Base-by-base conservation (phyloP, 2,888 invertebrate genomes). In the Drosophila emarginata region DNA sequence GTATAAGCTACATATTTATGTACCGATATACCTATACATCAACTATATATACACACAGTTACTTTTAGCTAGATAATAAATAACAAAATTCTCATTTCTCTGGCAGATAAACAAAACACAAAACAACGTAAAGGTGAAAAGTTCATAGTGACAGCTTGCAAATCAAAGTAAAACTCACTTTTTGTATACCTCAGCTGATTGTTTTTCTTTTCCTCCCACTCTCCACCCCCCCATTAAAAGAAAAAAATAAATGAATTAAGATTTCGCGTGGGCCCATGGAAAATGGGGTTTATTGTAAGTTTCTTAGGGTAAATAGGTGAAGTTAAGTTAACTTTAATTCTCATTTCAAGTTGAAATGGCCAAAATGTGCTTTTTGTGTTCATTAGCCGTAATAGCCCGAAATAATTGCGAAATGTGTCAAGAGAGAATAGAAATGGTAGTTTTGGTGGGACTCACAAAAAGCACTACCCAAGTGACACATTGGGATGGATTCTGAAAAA, bases 71-170 rank as follows among this genome's bases (percentile, higher is more conserved):
- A 62, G 18, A 54, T 54, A 36, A 54, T 58, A 58, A 59, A 62
- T 37, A 70, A 76, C 77, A 77, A 45, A 45, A 67, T 78, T 79
- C 79, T 65, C 67, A 67, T 63, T 80, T 64, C 12, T 65, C 63
- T 58, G 18, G 62, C 76, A 36, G 66, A 71, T 66, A 78, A 64
- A 70, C 69, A 78, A 78, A 66, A 64, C 18, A 70, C 69, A 78
- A 78, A 66, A 64, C 18, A 45, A 61, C 72, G 37, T 58, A 64
- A 78, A 85, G 82, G 85, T 82, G 82, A 78, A 69, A 78, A 82
- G 85, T 85, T 82, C 85, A 80, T 68, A 78, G 73, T 72, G 67
- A 69, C 80, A 72, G 62, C 56, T 68, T 57, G 77, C 80, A 82
- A 80, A 80, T 82, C 80, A 80, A 69, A 68, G 66, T 73, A 67